Percentiles rank a stretch among this genome's conserved stretches.
Conservation (phyloP, 37 sponge, comb jelly and placozoan genomes). For the Lycopodina hypogea region DNA sequence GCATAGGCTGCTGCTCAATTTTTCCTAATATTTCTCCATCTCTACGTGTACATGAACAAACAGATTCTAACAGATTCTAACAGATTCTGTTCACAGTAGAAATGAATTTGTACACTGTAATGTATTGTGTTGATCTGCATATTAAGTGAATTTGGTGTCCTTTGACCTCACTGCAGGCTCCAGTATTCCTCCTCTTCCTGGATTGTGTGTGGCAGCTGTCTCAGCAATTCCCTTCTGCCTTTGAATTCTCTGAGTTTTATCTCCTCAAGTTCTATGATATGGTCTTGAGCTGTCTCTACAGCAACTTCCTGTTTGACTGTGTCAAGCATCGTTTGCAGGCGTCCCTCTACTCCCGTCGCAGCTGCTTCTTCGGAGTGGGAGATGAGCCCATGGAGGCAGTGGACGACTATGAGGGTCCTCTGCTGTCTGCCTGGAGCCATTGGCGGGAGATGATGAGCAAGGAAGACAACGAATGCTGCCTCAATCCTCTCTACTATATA, state of each 20-base stretch:
- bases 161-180: slow-evolving; percentile 51
- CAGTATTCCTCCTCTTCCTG: slow-evolving; percentile 91
- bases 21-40: no score
- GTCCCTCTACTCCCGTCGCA: slow-evolving; percentile 24
- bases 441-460: slow-evolving; percentile 56
- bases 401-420: slow-evolving; percentile 52
- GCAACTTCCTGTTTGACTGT: slow-evolving; percentile 90
- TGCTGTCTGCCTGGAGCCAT: slow-evolving; percentile 63
- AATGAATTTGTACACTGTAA: no score
- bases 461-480: slow-evolving; percentile 55
- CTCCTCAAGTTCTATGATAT: slow-evolving; percentile 70
- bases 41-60: no score
- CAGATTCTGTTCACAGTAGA: no score
- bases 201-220: slow-evolving; percentile 95
- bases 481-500: slow-evolving; percentile 78
- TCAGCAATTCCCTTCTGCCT: slow-evolving; percentile 84
- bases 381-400: slow-evolving; percentile 31
- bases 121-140: no score
- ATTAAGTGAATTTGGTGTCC: no score
- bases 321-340: slow-evolving; percentile 51
- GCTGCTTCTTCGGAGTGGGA: slow-evolving; percentile 40
- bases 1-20: no score
- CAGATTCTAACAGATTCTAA: no score
- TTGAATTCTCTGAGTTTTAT: slow-evolving; percentile 87
- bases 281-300: slow-evolving; percentile 62